Evolutionary conservation across 2,888 invertebrate genomes (phyloP), one percentile per base, ranked within the genome.

Genomic region (Metalampra italica): DNA sequence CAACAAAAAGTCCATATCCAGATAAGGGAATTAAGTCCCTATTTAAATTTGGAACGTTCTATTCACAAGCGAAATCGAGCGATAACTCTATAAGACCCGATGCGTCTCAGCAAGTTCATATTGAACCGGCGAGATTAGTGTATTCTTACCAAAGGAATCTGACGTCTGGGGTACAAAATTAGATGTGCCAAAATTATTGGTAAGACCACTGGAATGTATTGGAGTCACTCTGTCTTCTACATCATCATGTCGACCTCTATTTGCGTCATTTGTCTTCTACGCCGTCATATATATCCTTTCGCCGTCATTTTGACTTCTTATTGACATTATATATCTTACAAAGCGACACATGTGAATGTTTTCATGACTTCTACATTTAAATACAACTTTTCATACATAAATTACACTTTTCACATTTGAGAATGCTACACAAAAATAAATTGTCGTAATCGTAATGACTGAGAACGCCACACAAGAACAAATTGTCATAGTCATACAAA

Each of bases 1-100:
- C 93, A 0, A 92, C 92, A 7, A 91, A 91, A 74, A 91, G 79
- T 51, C 82, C 86, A 1, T 83, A 78, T 51, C 73, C 75, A 51
- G 83, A 82, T 36, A 90, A 90, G 54, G 77, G 71, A 29, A 57
- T 82, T 1, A 81, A 82, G 49, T 73, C 84, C 0, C 64, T 85
- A 9, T 90, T 86, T 68, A 90, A 90, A 58, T 75, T 90, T 56
- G 90, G 90, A 29, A 89, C 90, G 0, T 82, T 74, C 54, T 90
- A 87, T 56, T 83, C 88, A 15, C 82, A 84, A 71, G 69, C 72
- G n/a, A 86, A 88, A 51, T 76, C 85, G 12, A 84, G 72, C 50
- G 87, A 88, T 52, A 89, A 89, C 56, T 85, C 85, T 0, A 89
- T 89, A 66, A 73, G 89, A 57, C 88, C 89, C 0, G 89, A 89